These are phyloP conservation scores for Tiaroga cobitis DNA, from an alignment of 2,797 vertebrate genomes.

Conservation along the genomic window DNA sequence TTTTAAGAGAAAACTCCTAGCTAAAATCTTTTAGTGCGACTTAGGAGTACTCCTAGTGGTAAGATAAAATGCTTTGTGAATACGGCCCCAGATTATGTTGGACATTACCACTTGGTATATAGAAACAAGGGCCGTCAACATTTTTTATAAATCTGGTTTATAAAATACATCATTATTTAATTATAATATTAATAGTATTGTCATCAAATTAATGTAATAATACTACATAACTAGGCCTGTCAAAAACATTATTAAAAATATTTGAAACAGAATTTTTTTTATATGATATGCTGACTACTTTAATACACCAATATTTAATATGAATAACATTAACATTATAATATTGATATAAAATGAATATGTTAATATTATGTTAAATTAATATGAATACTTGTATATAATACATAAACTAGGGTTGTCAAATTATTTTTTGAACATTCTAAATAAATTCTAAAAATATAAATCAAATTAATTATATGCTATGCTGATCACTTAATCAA, in stretches of 20 bases:
- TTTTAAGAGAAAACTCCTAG: no score
- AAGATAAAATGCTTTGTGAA: no score
- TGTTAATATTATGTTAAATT: background rate
- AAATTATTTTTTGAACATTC: background rate
- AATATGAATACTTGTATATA: background rate
- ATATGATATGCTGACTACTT: background rate
- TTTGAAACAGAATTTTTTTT: no score
- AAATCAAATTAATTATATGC: background rate
- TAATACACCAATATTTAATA: background rate
- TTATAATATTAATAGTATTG: background rate
- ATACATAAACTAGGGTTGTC: background rate
- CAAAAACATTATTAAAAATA: background rate
- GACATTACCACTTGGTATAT: background rate
- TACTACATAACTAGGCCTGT: background rate
- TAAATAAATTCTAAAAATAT: background rate
- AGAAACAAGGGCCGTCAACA: background rate
- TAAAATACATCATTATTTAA: no score
- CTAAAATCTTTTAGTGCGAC: no score
- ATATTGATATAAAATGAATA: background rate
- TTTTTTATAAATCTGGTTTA: no score
- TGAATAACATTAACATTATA: background rate
- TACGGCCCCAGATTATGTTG: background rate
- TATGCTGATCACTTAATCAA: background rate
- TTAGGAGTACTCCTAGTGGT: no score
- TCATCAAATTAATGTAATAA: background rate